phyloP scores from a whole-genome alignment of 2,888 invertebrate species.

The Cephus nigrinus region DNA sequence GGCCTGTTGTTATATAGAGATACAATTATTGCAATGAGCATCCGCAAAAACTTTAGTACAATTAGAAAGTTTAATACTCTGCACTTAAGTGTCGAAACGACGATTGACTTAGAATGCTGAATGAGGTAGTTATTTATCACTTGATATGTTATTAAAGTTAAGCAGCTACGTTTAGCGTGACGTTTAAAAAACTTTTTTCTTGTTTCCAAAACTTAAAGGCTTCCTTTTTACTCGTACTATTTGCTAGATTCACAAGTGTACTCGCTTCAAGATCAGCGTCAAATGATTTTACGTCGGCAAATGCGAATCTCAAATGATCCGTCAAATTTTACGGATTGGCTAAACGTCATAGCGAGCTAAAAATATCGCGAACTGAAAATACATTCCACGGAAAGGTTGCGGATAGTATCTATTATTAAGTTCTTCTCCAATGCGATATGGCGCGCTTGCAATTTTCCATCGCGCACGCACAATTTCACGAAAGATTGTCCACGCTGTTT shows the following conservation, averaged over 20 bases:
- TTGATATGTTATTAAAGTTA: neutral
- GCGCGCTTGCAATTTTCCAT: neutral
- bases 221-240: neutral
- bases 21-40: neutral
- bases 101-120: neutral
- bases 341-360: slow-evolving; percentile 18
- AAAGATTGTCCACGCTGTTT: neutral
- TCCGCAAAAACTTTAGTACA: neutral
- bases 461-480: neutral
- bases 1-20: neutral
- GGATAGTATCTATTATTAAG: slow-evolving; percentile 20
- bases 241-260: neutral
- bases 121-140: neutral
- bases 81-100: neutral
- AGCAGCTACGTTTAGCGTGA: neutral
- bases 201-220: neutral
- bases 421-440: neutral
- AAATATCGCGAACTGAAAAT: slow-evolving; percentile 12
- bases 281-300: neutral
- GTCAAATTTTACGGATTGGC: slow-evolving; percentile 14
- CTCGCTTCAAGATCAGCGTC: neutral
- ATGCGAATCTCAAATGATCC: slow-evolving; percentile 11
- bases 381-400: slow-evolving; percentile 14
- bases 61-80: neutral
- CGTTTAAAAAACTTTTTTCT: neutral